Evolutionary conservation across 2,797 vertebrate species (phyloP).

Genomic region (Aplochiton taeniatus): DNA sequence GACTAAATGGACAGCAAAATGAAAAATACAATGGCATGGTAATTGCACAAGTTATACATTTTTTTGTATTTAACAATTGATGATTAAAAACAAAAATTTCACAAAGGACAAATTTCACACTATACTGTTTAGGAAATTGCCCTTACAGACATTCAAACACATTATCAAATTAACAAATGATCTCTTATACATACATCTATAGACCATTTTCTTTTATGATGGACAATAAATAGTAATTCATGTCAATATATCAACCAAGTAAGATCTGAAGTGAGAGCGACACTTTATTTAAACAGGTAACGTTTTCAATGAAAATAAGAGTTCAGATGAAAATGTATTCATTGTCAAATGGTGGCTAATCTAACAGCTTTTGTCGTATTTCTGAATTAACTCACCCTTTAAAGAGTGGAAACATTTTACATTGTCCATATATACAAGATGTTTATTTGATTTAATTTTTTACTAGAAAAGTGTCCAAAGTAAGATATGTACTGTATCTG

Average conservation of each 20-base stretch:
- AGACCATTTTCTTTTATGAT: conserved; percentile 41
- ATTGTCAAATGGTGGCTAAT: conserved; percentile 28
- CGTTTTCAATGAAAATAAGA: conserved; percentile 22
- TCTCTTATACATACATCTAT: conserved; percentile 46
- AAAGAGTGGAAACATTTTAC: conserved; percentile 46
- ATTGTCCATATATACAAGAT: conserved; percentile 52
- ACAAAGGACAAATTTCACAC: conserved; percentile 56
- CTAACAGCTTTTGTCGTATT: conserved; percentile 37
- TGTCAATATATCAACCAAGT: conserved; percentile 40
- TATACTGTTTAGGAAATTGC: conserved; percentile 41
- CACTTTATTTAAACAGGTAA: conserved; percentile 34
- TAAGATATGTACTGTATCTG: conserved; percentile 45
- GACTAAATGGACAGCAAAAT: conserved; percentile 26
- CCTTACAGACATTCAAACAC: conserved; percentile 50
- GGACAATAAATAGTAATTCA: conserved; percentile 34
- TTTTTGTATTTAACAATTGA: conserved; percentile 24
- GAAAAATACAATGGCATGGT: conserved; percentile 21
- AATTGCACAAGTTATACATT: conserved; percentile 29
- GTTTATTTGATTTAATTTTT: conserved; percentile 49
- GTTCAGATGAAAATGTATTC: conserved; percentile 9
- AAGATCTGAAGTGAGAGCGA: conserved; percentile 43
- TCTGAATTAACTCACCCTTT: conserved; percentile 39
- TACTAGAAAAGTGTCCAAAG: conserved; percentile 64
- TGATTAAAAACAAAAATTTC: conserved; percentile 54
- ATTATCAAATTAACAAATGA: conserved; percentile 40